These are phyloP conservation scores for Lasioglossum figueresi DNA, from an alignment of 2,888 invertebrate species.

Conservation along the genomic window DNA sequence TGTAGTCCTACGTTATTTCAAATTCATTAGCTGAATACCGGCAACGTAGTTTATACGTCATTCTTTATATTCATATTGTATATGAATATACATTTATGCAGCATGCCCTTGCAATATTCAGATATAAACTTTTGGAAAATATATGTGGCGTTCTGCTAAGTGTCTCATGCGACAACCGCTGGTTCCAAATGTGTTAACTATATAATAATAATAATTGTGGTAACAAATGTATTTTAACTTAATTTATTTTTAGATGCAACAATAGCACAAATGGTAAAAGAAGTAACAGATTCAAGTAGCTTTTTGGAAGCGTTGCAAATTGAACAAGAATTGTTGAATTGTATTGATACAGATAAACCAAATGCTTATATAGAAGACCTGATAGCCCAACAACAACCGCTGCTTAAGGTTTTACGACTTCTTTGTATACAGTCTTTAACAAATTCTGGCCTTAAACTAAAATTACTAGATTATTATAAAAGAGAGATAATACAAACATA, in stretches of 20 bases:
- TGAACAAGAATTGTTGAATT: conserved; percentile 96
- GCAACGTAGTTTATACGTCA: too few relatives aligned
- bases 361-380: conserved; percentile 96
- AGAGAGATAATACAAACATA: conserved; percentile 92
- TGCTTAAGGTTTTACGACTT: conserved; percentile 93
- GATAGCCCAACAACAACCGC: conserved; percentile 93
- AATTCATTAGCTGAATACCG: too few relatives aligned
- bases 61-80: too few relatives aligned
- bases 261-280: conserved; percentile 97
- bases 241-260: conserved; percentile 88
- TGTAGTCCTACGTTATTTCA: background rate
- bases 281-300: conserved; percentile 90
- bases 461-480: conserved; percentile 90
- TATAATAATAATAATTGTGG: conserved; percentile 2
- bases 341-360: conserved; percentile 95
- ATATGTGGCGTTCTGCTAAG: too few relatives aligned
- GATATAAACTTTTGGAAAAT: too few relatives aligned
- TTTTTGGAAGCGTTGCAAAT: conserved; percentile 92
- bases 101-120: too few relatives aligned
- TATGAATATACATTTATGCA: too few relatives aligned
- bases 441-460: conserved; percentile 96
- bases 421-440: conserved; percentile 97
- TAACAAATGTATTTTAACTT: background rate
- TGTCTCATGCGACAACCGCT: too few relatives aligned
- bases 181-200: background rate